These are phyloP conservation scores for Chunga burmeisteri DNA, from an alignment of 2,113 vertebrate species.

Conservation along the genomic window DNA sequence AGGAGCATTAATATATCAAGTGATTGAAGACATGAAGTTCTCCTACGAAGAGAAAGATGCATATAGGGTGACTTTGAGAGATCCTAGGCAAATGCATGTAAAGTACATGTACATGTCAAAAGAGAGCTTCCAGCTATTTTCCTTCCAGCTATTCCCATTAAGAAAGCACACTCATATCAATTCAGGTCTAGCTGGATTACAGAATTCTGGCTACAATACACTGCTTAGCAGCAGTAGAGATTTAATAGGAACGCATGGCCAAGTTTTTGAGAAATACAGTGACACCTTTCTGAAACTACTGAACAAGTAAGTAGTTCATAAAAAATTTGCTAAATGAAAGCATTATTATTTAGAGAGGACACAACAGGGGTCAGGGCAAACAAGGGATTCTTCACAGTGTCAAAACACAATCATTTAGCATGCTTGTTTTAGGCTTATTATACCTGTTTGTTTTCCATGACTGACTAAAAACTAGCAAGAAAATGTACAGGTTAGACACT, in stretches of 20 bases:
- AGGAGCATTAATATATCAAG: constrained; percentile 10
- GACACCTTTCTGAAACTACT: background rate
- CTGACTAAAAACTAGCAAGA: background rate
- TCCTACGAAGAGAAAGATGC: background rate
- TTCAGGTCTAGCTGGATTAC: background rate
- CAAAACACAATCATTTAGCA: background rate
- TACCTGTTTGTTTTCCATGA: background rate
- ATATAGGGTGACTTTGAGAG: background rate
- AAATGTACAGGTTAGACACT: background rate
- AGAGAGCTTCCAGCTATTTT: background rate
- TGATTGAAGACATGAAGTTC: constrained; percentile 1
- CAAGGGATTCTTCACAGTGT: background rate
- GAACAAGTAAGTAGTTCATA: background rate
- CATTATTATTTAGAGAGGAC: background rate
- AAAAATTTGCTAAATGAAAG: background rate
- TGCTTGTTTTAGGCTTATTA: background rate
- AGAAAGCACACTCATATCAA: background rate
- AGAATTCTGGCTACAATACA: background rate
- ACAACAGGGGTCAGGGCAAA: background rate
- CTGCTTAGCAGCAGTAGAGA: background rate
- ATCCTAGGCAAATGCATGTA: background rate
- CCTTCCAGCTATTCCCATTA: background rate
- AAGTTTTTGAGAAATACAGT: background rate
- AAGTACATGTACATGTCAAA: background rate
- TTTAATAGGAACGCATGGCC: background rate